These are phyloP conservation scores for Psix sp. DNA, from an alignment of 1,140 invertebrate genomes.

Conservation along the genomic window DNA sequence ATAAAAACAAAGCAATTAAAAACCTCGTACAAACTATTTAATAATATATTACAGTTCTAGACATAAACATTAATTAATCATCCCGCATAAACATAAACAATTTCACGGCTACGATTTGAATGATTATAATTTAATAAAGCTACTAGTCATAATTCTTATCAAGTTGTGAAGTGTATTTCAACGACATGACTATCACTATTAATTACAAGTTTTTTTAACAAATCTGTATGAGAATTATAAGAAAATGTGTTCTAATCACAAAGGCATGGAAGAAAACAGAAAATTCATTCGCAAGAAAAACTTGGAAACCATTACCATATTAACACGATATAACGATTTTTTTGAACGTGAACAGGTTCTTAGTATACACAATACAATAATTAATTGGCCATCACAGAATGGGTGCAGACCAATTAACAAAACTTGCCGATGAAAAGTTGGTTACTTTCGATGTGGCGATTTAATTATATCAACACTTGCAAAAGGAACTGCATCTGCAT, in stretches of 20 bases:
- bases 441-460: conserved; percentile 41
- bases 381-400: conserved; percentile 37
- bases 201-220: conserved; percentile 3
- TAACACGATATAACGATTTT: conserved; percentile 22
- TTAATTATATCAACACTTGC: conserved; percentile 37
- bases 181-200: conserved; percentile 30
- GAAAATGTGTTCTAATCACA: conserved; percentile 11
- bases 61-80: conserved; percentile 14
- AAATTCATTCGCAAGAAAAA: conserved; percentile 7
- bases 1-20: neutral
- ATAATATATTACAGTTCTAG: neutral
- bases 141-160: conserved; percentile 14
- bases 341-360: conserved; percentile 43
- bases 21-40: neutral
- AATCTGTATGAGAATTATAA: conserved; percentile 7
- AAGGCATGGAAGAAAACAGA: conserved; percentile 2
- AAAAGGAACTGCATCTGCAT: conserved; percentile 22
- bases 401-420: conserved; percentile 14
- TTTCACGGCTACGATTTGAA: neutral
- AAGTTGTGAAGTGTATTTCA: conserved; percentile 7
- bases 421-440: conserved; percentile 35
- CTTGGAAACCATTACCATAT: conserved; percentile 28
- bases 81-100: conserved; percentile 5
- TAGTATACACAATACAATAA: conserved; percentile 45
- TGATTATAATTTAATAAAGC: conserved; percentile 23